phyloP scores from a whole-genome alignment of 2,113 vertebrate genomes.

The Actenoides lindsayi region DNA sequence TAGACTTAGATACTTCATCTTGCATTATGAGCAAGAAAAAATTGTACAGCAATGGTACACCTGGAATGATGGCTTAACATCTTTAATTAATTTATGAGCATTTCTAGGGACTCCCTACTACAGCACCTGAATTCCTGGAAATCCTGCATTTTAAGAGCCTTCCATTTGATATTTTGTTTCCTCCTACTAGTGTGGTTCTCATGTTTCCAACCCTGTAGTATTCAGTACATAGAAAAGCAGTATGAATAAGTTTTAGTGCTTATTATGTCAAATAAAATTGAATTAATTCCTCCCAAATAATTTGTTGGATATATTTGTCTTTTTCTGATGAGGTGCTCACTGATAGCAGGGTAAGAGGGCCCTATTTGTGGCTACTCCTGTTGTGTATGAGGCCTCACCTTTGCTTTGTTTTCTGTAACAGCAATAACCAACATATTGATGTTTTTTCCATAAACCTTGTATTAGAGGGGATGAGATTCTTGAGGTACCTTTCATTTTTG shows the following conservation, averaged over 20 bases:
- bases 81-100: slow-evolving; percentile 36
- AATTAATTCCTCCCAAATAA: not conserved
- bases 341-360: not conserved
- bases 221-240: not conserved
- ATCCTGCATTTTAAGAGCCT: not conserved
- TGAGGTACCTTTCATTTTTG: not conserved
- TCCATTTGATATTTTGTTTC: not conserved
- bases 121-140: not conserved
- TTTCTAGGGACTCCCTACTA: not conserved
- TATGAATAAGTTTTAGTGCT: not conserved
- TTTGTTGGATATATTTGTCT: not conserved
- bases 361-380: not conserved
- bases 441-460: not conserved
- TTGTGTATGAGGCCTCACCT: not conserved
- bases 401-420: not conserved
- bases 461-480: not conserved
- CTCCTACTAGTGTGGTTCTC: not conserved
- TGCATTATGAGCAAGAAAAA: slow-evolving; percentile 1
- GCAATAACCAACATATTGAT: not conserved
- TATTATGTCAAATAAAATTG: not conserved
- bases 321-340: not conserved
- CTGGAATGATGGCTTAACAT: not conserved
- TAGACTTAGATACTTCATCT: not conserved
- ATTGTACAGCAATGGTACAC: not conserved
- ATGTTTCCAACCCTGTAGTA: not conserved